Evolutionary conservation across 2,113 vertebrate species (phyloP), one percentile per base, ranked within the genome.

Genomic region (Perca flavescens): DNA sequence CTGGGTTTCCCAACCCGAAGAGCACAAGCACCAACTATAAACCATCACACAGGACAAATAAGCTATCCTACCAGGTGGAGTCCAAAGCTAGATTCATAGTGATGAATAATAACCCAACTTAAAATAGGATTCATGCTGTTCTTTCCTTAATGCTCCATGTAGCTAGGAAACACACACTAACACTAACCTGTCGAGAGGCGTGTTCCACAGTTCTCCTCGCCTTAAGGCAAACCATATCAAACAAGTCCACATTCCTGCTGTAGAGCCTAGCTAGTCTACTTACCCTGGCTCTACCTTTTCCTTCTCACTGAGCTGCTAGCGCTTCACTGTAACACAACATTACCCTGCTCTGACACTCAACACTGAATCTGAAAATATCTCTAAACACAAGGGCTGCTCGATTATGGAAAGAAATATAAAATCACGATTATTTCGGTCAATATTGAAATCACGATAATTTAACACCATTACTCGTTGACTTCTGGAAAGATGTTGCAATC

Each of bases 201-300:
- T 46, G 53, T 64, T 49, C 16, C 34, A 40, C 17, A 19, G 25
- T 7, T 75, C 85, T 88, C 85, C 84, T 67, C 11, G 61, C 84
- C 56, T 21, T 3, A 53, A 82, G 87, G 46, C 82, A 80, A 47
- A 64, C 54, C 57, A 19, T 3, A 74, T 53, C 64, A 86, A 78
- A 80, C 28, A 25, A 67, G 47, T 34, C 50, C 64, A 60, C 74
- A 86, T 83, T 86, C 83, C 64, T 80, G 80, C 5, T 56, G 8
- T 9, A 1, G n/a, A 77, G 80, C 50, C 69, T 3, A 17, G n/a
- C n/a, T 11, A 68, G 14, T 17, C 25, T 52, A 73, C 50, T 65
- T 36, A 40, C 6, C 52, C 15, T 1, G 69, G 13, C 46, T 22
- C 31, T 10, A n/a, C 52, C 1, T 31, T 67, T 28, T 16, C 6